Conservation (phyloP, 2,797 vertebrate species). For the Cichlasoma orientale region DNA sequence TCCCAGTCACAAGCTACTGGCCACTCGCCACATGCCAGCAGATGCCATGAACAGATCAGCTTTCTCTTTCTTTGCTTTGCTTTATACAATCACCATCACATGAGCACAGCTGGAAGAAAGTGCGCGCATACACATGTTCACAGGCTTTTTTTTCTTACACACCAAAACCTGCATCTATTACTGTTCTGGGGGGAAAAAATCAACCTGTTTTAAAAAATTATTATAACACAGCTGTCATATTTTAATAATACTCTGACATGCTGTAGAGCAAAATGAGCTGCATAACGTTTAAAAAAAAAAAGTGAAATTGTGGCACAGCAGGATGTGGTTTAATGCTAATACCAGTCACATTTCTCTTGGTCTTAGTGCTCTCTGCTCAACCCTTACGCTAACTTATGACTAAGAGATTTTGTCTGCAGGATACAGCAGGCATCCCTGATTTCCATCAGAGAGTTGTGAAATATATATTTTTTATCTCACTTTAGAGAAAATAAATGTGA, state of each 20-base stretch:
- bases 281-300: neutral
- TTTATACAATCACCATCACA: constrained; percentile 57
- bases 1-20: constrained; percentile 82
- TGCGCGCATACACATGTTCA: neutral
- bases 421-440: neutral
- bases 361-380: neutral
- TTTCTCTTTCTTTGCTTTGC: constrained; percentile 38
- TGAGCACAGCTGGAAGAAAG: constrained; percentile 30
- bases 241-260: neutral
- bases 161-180: neutral
- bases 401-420: constrained; percentile 1
- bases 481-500: neutral
- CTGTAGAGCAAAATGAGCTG: neutral
- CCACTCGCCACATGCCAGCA: constrained; percentile 74
- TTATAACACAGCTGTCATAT: neutral
- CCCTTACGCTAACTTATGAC: neutral
- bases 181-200: neutral
- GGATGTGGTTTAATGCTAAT: neutral
- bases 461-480: neutral
- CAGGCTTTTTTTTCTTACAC: neutral
- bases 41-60: constrained; percentile 60
- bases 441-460: neutral
- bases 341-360: neutral
- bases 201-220: neutral
- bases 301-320: neutral